These are phyloP conservation scores for Kryptopterus vitreolus DNA, from an alignment of 2,797 vertebrate species.

Conservation along the genomic window DNA sequence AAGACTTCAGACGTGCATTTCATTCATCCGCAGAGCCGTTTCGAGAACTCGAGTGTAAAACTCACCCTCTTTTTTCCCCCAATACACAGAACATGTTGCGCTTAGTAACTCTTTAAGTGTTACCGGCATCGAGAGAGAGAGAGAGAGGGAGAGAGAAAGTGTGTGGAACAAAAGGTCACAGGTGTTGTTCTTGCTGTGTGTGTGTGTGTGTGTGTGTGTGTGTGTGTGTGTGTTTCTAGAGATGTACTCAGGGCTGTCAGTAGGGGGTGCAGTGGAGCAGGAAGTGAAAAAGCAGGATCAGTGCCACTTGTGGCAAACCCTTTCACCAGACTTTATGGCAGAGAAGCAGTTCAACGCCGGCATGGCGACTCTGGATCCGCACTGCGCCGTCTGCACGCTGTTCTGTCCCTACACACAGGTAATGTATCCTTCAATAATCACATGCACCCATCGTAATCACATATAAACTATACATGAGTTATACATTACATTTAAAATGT, in stretches of 20 bases:
- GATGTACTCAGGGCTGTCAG: conserved; percentile 75
- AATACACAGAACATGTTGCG: not conserved
- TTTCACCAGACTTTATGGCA: conserved; percentile 80
- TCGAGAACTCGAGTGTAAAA: not conserved
- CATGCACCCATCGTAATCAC: too few relatives aligned
- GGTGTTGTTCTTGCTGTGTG: not conserved
- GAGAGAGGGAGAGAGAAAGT: not conserved
- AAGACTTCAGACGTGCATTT: too few relatives aligned
- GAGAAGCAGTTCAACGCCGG: conserved; percentile 89
- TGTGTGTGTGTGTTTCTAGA: conserved; percentile 65
- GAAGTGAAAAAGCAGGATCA: conserved; percentile 81
- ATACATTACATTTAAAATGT: too few relatives aligned
- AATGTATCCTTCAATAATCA: too few relatives aligned
- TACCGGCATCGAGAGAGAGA: not conserved
- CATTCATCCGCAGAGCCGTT: not conserved
- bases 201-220: not conserved
- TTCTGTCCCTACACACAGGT: conserved; percentile 93
- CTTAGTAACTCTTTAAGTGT: not conserved
- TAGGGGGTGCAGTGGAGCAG: conserved; percentile 77
- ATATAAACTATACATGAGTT: too few relatives aligned
- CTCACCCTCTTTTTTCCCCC: not conserved
- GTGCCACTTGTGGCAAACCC: conserved; percentile 87
- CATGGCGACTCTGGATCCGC: conserved; percentile 82
- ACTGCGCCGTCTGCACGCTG: conserved; percentile 90
- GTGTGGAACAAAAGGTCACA: not conserved